A percentile compares a stretch with the other conserved stretches of the same genome.
These are phyloP conservation scores for Parus major DNA, from an alignment of 2,113 vertebrate species.

Conservation along the genomic window DNA sequence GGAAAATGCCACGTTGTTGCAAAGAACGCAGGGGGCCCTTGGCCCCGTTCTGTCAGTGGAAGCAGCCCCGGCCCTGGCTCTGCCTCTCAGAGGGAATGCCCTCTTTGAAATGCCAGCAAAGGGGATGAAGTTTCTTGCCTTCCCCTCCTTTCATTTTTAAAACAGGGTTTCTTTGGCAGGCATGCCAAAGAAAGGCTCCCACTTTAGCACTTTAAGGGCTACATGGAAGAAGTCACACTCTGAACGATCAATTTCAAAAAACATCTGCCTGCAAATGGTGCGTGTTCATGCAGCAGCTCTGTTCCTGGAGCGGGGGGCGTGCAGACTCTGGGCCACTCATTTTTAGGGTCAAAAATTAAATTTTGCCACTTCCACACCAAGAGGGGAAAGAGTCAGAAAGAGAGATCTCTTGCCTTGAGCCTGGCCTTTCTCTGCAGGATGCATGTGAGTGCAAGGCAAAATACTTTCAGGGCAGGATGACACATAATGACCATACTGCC, in stretches of 20 bases:
- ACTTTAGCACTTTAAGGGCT: neutral
- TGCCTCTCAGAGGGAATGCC: neutral
- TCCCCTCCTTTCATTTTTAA: neutral
- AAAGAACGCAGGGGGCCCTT: neutral
- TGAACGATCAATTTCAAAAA: neutral
- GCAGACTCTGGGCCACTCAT: neutral
- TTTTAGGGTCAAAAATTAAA: neutral
- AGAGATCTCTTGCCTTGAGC: neutral
- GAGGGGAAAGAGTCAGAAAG: neutral
- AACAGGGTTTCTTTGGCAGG: neutral
- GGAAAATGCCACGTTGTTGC: neutral
- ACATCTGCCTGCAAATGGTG: neutral
- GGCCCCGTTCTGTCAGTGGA: neutral
- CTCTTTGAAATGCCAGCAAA: neutral
- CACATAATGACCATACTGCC: accelerated
- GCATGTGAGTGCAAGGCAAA: neutral
- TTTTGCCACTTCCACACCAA: neutral
- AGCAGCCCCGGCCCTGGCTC: neutral
- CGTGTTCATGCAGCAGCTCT: accelerated
- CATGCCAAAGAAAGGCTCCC: neutral
- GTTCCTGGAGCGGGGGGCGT: neutral
- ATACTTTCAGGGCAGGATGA: neutral
- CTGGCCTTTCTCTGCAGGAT: neutral
- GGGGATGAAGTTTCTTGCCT: neutral
- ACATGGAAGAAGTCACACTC: neutral